These are phyloP conservation scores for Oxystoma pomonae DNA, from an alignment of 2,888 invertebrate species.

Conservation along the genomic window DNA sequence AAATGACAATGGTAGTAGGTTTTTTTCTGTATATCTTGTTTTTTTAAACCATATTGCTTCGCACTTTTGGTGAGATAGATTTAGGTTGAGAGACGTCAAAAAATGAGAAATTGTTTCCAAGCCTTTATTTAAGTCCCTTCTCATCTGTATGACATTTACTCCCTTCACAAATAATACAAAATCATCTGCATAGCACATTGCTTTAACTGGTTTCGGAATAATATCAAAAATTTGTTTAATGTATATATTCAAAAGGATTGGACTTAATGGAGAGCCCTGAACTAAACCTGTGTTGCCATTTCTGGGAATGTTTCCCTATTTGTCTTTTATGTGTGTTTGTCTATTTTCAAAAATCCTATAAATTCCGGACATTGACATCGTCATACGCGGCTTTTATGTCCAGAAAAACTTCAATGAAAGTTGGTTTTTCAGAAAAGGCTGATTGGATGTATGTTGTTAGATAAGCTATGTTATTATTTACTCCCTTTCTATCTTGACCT, in stretches of 20 bases:
- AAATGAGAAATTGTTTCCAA: conserved; percentile 6
- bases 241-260: conserved; percentile 14
- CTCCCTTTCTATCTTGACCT: not conserved
- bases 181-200: conserved; percentile 16
- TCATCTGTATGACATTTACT: conserved; percentile 1
- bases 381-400: not conserved
- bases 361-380: not conserved
- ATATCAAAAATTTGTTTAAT: conserved; percentile 2
- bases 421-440: not conserved
- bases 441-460: not conserved
- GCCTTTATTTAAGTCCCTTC: no score
- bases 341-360: not conserved
- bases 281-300: no score
- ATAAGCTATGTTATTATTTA: not conserved
- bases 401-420: not conserved
- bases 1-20: not conserved
- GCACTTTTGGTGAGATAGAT: conserved; percentile 9
- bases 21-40: not conserved
- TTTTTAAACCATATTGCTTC: conserved; percentile 14
- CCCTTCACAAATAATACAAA: conserved; percentile 10
- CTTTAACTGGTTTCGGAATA: conserved; percentile 1
- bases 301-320: not conserved
- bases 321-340: no score
- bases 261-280: conserved; percentile 12
- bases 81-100: conserved; percentile 8